Base-by-base conservation (phyloP, 92 coral and sea anemone genomes). In the Epizoanthus scotinus region DNA sequence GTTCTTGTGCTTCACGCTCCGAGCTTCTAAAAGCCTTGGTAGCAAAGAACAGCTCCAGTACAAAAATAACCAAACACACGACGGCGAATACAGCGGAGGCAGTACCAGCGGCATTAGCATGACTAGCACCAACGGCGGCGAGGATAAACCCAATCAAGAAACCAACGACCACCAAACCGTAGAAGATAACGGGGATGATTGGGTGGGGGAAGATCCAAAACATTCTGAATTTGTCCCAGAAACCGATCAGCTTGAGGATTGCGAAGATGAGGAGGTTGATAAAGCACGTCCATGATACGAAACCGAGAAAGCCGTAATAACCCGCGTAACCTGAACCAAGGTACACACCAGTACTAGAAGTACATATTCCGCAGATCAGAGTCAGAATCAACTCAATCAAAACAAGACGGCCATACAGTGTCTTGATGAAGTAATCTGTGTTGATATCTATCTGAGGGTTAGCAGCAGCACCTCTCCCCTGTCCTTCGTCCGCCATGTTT, bases 241-340 rank as follows among this genome's bases (percentile, higher is more conserved):
- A 66, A 22, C 98, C 98, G 42, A 96, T 49, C 29, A 89, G 88
- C 66, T 85, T 91, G 54, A 96, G 87, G n/a, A 96, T 91, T 79
- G 94, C 70, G 85, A 87, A 97, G 83, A 96, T 83, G 3, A 93
- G 82, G 58, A 94, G 89, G 78, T 87, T 87, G 7, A 93, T 29
- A 40, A 96, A 96, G 10, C 96, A 89, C 9, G 95, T 87, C 99
- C 99, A 96, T 0, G 99, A 94, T 15, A 96, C 94, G 38, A 86
- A 93, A 22, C 69, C 79, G 71, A 93, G 84, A 74, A 96, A 96
- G 0, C 86, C 81, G 2, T 91, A 47, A 59, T 70, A 84, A 7
- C 88, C 66, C 3, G 53, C 67, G 63, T 91, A 84, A 24, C 44
- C 78, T 75, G 1, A n/a, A n/a, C n/a, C n/a, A n/a, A n/a, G n/a